Conservation (phyloP, 2,797 vertebrate species). For the Clarias platycephalus region DNA sequence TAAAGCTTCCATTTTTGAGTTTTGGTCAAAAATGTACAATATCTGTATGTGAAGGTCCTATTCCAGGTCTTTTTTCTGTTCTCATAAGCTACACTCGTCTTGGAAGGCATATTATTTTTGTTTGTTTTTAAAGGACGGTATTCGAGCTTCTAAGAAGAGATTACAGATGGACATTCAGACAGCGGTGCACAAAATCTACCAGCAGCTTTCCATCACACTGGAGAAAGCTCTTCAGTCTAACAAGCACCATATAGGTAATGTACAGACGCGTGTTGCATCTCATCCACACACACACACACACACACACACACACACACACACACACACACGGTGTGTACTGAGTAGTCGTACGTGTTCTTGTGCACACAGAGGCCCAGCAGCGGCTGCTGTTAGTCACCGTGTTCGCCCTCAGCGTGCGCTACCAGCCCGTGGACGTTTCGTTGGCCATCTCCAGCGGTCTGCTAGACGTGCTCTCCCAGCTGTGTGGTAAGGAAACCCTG, state of each 20-base stretch:
- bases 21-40: too few species aligned
- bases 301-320: not conserved
- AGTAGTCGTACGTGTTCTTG: not conserved
- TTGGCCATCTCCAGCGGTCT: conserved; percentile 94
- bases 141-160: conserved; percentile 89
- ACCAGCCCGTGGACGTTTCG: conserved; percentile 96
- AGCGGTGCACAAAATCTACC: conserved; percentile 97
- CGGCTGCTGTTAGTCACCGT: conserved; percentile 95
- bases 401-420: conserved; percentile 94
- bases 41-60: too few species aligned
- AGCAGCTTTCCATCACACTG: conserved; percentile 92
- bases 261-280: not conserved
- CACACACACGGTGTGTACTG: not conserved
- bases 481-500: conserved; percentile 95
- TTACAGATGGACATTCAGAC: conserved; percentile 95
- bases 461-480: conserved; percentile 90
- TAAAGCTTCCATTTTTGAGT: too few species aligned
- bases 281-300: not conserved
- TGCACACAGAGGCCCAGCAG: conserved; percentile 87
- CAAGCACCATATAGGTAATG: conserved; percentile 92
- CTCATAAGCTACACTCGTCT: too few species aligned
- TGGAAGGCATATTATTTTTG: too few species aligned
- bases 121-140: conserved; percentile 81
- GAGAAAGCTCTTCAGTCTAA: conserved; percentile 95
- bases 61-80: too few species aligned